phyloP scores from a whole-genome alignment of 2,113 vertebrate species.

The Proterorhinus semilunaris region DNA sequence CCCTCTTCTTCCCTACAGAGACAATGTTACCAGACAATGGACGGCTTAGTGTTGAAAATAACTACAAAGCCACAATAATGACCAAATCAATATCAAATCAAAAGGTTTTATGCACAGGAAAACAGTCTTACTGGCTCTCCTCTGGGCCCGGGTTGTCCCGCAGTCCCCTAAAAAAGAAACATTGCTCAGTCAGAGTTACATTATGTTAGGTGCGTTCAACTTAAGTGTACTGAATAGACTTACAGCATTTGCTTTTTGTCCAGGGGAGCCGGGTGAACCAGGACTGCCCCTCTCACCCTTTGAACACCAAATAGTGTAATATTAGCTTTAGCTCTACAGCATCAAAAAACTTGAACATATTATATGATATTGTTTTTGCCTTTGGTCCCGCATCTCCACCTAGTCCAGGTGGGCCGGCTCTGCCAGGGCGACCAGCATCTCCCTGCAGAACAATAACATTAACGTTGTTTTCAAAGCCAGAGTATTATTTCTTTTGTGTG shows the following conservation, averaged over 20 bases:
- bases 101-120: background rate
- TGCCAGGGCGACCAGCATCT: conserved; percentile 75
- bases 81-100: background rate
- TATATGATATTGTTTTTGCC: conserved; percentile 45
- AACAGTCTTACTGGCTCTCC: conserved; percentile 71
- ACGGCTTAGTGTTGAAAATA: background rate
- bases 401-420: conserved; percentile 60
- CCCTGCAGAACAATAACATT: conserved; percentile 64
- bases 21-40: background rate
- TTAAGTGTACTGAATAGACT: conserved; percentile 12
- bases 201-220: background rate
- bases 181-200: conserved; percentile 19
- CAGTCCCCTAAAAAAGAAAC: conserved; percentile 40
- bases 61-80: background rate
- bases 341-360: background rate
- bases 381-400: conserved; percentile 62
- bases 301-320: conserved; percentile 22
- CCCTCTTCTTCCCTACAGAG: conserved; percentile 75
- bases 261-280: conserved; percentile 71
- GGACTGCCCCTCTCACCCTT: conserved; percentile 76
- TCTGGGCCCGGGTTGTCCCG: conserved; percentile 51
- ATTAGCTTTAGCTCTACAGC: background rate
- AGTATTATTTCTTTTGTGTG: background rate
- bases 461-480: background rate
- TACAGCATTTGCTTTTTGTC: conserved; percentile 68